Conservation (phyloP, 2,888 invertebrate species). For the Tipula confusa region DNA sequence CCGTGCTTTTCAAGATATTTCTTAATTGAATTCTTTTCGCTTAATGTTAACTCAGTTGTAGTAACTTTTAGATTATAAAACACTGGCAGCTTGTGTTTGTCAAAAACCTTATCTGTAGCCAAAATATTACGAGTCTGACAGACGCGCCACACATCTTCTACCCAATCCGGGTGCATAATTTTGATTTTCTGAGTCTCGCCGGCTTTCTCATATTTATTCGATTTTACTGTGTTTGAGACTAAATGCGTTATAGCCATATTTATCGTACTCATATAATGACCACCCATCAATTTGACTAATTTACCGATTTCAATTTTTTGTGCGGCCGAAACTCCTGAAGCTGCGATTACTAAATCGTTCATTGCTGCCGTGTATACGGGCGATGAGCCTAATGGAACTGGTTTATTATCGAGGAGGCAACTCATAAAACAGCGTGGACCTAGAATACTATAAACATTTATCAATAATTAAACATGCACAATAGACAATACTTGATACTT, state of each 20-base stretch:
- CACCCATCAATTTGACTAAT: slow-evolving; percentile 74
- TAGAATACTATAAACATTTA: slow-evolving; percentile 59
- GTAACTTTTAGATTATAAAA: slow-evolving; percentile 76
- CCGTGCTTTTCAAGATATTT: slow-evolving; percentile 70
- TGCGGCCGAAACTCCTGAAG: slow-evolving; percentile 56
- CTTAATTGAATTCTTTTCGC: slow-evolving; percentile 54
- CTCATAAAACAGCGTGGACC: slow-evolving; percentile 76
- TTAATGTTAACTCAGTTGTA: slow-evolving; percentile 65
- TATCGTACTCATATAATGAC: slow-evolving; percentile 60
- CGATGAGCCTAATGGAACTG: slow-evolving; percentile 68
- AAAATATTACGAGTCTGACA: slow-evolving; percentile 59
- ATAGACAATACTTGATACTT: slow-evolving; percentile 48
- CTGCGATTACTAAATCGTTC: slow-evolving; percentile 64
- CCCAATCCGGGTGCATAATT: slow-evolving; percentile 75
- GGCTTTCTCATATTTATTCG: slow-evolving; percentile 67
- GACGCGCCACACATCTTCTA: slow-evolving; percentile 72
- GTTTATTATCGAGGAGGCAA: slow-evolving; percentile 65
- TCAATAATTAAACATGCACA: not conserved
- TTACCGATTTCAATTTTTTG: slow-evolving; percentile 49
- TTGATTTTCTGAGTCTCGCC: slow-evolving; percentile 52
- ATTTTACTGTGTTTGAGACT: slow-evolving; percentile 69
- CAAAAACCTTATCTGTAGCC: slow-evolving; percentile 63
- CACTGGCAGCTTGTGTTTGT: slow-evolving; percentile 58
- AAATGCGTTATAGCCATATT: slow-evolving; percentile 72
- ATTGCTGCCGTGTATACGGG: slow-evolving; percentile 81